These are phyloP conservation scores for Dyspetes luteomarginatus DNA, from an alignment of 2,888 invertebrate species.

Conservation along the genomic window DNA sequence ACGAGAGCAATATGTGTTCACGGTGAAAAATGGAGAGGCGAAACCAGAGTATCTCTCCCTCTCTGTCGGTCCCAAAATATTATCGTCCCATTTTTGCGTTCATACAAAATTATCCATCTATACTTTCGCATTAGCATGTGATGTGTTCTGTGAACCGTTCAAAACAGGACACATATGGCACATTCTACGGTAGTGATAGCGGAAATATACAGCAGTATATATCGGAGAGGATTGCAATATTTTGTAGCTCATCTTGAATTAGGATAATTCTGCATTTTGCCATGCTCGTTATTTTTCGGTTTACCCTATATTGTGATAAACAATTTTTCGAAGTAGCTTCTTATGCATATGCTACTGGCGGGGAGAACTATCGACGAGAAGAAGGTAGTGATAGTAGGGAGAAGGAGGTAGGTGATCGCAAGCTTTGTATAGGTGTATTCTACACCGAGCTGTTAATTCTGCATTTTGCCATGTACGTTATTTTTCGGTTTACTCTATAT, in stretches of 20 bases:
- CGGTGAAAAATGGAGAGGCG: too few relatives aligned
- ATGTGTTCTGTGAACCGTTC: not conserved
- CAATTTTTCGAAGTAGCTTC: not conserved
- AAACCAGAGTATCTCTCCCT: not conserved
- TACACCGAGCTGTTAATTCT: conserved; percentile 51
- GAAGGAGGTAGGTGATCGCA: conserved; percentile 40
- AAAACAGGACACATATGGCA: conserved; percentile 1
- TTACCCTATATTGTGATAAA: not conserved
- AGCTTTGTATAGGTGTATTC: conserved; percentile 53
- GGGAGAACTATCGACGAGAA: conserved; percentile 24
- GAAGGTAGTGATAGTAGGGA: too few relatives aligned
- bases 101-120: not conserved
- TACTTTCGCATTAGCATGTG: conserved; percentile 14
- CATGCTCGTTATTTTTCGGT: too few relatives aligned
- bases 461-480: too few relatives aligned
- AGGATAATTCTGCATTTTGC: too few relatives aligned
- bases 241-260: too few relatives aligned
- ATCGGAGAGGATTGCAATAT: too few relatives aligned
- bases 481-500: not conserved
- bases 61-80: not conserved
- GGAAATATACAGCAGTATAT: not conserved
- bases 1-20: too few relatives aligned
- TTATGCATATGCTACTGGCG: conserved; percentile 19
- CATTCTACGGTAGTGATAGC: conserved; percentile 9
- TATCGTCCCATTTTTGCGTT: conserved; percentile 11